These are phyloP conservation scores for Drosophila paulistorum DNA, from an alignment of 1,140 invertebrate species.

Conservation along the genomic window DNA sequence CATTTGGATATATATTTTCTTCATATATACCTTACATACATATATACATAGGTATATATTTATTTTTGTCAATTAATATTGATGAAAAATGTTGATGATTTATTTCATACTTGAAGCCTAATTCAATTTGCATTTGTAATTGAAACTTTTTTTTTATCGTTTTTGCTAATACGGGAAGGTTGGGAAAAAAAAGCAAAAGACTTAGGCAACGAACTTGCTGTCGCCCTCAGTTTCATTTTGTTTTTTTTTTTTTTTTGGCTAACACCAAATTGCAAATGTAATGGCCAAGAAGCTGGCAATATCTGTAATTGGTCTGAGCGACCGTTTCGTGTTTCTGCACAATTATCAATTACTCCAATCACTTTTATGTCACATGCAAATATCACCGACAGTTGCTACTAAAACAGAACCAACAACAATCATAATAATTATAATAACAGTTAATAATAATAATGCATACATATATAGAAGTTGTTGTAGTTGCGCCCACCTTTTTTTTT, in stretches of 20 bases:
- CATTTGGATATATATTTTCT: constrained; percentile 40
- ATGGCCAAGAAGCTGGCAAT: constrained; percentile 5
- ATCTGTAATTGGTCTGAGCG: constrained; percentile 55
- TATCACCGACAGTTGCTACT: constrained; percentile 49
- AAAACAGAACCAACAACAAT: constrained; percentile 31
- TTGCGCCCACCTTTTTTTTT: constrained; percentile 44
- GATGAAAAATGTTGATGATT: constrained; percentile 54
- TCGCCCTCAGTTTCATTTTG: constrained; percentile 24
- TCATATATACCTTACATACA: constrained; percentile 18
- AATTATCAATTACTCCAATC: constrained; percentile 80
- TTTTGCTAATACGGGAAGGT: constrained; percentile 17
- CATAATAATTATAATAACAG: constrained; percentile 72
- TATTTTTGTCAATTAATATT: constrained; percentile 40
- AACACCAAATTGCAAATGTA: background rate
- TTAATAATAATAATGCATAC: constrained; percentile 51
- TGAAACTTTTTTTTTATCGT: constrained; percentile 28
- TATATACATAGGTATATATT: constrained; percentile 24
- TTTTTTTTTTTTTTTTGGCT: background rate
- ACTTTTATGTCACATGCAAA: constrained; percentile 80
- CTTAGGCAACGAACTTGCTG: constrained; percentile 68
- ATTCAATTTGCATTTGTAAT: constrained; percentile 60
- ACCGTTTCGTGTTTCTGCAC: constrained; percentile 70
- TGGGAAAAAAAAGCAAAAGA: constrained; percentile 48
- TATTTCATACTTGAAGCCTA: constrained; percentile 45
- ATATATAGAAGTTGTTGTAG: constrained; percentile 41